A percentile compares a stretch with the other conserved stretches of the same genome.
These are phyloP conservation scores for Pectinophora gossypiella DNA, from an alignment of 1,140 invertebrate species.

Conservation along the genomic window DNA sequence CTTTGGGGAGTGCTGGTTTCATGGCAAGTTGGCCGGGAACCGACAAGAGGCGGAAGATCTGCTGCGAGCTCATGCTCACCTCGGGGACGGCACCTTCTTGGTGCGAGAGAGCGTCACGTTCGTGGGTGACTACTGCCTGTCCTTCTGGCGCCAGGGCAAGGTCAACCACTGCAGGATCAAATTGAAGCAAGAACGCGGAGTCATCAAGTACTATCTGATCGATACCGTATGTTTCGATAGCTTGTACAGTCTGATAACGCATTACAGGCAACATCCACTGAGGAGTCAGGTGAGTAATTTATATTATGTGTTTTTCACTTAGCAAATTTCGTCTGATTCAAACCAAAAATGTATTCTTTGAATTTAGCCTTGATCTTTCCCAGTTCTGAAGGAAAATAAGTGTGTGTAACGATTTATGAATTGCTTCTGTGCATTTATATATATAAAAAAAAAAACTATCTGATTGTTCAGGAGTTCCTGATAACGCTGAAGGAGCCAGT, in stretches of 20 bases:
- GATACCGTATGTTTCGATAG: constrained; percentile 94
- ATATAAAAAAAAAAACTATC: too few relatives aligned
- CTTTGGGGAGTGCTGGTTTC: constrained; percentile 97
- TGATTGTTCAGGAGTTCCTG: constrained; percentile 82
- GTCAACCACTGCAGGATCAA: constrained; percentile 96
- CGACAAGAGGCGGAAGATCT: constrained; percentile 85
- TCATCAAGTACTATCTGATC: constrained; percentile 94
- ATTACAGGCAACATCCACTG: constrained; percentile 91
- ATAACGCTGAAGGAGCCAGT: constrained; percentile 93
- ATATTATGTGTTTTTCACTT: too few relatives aligned
- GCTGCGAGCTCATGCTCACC: constrained; percentile 86
- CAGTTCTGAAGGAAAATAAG: too few relatives aligned
- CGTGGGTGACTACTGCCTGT: constrained; percentile 96
- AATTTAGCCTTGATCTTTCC: too few relatives aligned
- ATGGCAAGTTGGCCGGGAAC: constrained; percentile 87
- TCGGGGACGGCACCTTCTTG: constrained; percentile 96
- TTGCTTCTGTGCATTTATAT: too few relatives aligned
- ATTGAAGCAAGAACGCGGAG: constrained; percentile 90
- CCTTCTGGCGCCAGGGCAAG: constrained; percentile 93
- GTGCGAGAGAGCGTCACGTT: constrained; percentile 97
- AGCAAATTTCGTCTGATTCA: too few relatives aligned
- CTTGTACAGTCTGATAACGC: constrained; percentile 93
- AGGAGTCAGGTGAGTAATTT: constrained; percentile 81
- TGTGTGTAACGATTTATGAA: too few relatives aligned
- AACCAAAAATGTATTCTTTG: too few relatives aligned